Conservation (phyloP, 1,140 invertebrate genomes). For the Sitobion miscanthi region DNA sequence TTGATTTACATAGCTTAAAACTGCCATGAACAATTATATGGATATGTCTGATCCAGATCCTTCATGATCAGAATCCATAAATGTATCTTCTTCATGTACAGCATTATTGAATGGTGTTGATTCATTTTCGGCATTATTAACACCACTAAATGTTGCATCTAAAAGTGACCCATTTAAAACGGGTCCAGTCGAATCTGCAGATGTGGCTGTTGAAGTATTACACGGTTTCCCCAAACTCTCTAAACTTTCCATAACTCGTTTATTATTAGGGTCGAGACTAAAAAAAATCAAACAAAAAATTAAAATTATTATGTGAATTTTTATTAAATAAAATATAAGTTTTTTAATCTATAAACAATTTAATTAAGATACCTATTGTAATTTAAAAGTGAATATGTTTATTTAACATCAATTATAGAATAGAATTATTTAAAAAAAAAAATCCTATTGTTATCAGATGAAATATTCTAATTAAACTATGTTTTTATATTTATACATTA, state of each 20-base stretch:
- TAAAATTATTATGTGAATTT: not conserved
- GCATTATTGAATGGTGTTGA: conserved; percentile 48
- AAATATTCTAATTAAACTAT: conserved; percentile 8
- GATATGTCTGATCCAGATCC: conserved; percentile 51
- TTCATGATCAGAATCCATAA: conserved; percentile 56
- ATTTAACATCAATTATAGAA: no score
- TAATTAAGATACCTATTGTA: no score
- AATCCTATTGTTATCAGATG: not conserved
- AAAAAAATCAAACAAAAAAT: conserved; percentile 53
- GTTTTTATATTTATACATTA: not conserved
- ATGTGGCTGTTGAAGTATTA: conserved; percentile 59
- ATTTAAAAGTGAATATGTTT: not conserved
- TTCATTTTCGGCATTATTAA: conserved; percentile 55
- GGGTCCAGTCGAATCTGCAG: conserved; percentile 41
- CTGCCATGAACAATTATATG: not conserved
- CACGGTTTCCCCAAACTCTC: conserved; percentile 70
- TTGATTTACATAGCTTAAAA: not conserved
- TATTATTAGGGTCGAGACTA: conserved; percentile 74
- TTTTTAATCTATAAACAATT: not conserved
- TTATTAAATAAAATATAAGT: not conserved
- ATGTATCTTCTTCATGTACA: conserved; percentile 49
- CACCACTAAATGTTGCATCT: conserved; percentile 53
- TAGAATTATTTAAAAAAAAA: not conserved
- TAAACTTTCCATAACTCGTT: conserved; percentile 73
- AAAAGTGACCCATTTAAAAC: conserved; percentile 51